Conservation (phyloP, 2,888 invertebrate species). For the Sabellastarte sp. region DNA sequence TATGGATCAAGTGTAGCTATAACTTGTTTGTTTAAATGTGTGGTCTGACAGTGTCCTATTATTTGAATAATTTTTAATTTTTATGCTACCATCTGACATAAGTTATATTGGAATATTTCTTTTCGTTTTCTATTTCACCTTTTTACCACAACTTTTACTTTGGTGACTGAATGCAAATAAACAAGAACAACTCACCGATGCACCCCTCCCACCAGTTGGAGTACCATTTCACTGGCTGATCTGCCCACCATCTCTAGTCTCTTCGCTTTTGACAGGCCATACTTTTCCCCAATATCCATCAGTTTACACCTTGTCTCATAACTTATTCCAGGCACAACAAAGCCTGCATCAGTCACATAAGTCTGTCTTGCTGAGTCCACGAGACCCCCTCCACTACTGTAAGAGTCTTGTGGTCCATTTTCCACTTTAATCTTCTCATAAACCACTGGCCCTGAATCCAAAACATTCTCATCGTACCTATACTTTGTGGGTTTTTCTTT, state of each 20-base stretch:
- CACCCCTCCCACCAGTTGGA: slow-evolving; percentile 80
- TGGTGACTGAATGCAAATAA: too few species aligned
- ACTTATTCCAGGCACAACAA: slow-evolving; percentile 76
- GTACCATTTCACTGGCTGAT: slow-evolving; percentile 80
- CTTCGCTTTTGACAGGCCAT: slow-evolving; percentile 70
- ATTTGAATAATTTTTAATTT: too few species aligned
- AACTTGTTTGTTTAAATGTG: too few species aligned
- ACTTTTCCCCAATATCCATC: slow-evolving; percentile 70
- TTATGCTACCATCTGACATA: too few species aligned
- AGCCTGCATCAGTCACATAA: slow-evolving; percentile 69
- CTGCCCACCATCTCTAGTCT: slow-evolving; percentile 78
- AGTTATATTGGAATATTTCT: too few species aligned
- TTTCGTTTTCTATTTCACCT: too few species aligned
- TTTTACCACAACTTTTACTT: too few species aligned
- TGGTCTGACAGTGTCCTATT: too few species aligned
- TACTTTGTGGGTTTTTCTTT: slow-evolving; percentile 61
- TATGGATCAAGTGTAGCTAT: too few species aligned
- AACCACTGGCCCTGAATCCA: slow-evolving; percentile 68
- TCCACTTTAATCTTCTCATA: slow-evolving; percentile 68
- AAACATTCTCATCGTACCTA: slow-evolving; percentile 83
- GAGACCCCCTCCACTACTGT: slow-evolving; percentile 3
- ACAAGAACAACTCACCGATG: slow-evolving; percentile 62
- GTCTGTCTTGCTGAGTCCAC: slow-evolving; percentile 2
- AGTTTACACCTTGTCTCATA: slow-evolving; percentile 69
- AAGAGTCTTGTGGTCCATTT: neutral